phyloP scores from a whole-genome alignment of 1,140 invertebrate species.

The Trichonephila inaurata region DNA sequence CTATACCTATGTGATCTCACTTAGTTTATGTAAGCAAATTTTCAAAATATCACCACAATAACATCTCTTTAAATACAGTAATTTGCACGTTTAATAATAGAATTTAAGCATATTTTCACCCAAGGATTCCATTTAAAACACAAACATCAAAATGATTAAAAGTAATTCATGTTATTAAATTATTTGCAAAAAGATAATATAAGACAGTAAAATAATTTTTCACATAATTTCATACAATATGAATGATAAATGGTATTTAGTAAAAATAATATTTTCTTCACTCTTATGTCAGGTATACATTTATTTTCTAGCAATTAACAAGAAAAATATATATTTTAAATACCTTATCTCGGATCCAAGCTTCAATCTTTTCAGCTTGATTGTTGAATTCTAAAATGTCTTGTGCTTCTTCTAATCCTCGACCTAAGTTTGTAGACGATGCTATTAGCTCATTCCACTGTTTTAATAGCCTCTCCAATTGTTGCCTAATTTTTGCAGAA shows the following conservation, averaged over 20 bases:
- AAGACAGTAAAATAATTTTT: not conserved
- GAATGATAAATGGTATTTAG: too few relatives aligned
- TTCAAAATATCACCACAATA: not conserved
- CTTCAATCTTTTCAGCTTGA: conserved; percentile 95
- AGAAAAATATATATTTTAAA: not conserved
- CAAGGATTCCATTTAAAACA: too few relatives aligned
- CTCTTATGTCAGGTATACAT: too few relatives aligned
- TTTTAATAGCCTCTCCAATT: conserved; percentile 86
- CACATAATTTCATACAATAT: too few relatives aligned
- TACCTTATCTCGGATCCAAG: conserved; percentile 95
- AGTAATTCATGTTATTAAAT: too few relatives aligned
- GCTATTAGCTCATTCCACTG: conserved; percentile 92
- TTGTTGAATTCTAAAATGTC: conserved; percentile 99
- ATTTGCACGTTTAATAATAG: too few relatives aligned
- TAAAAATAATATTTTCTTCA: too few relatives aligned
- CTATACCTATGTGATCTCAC: too few relatives aligned
- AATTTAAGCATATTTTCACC: too few relatives aligned
- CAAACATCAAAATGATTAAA: too few relatives aligned
- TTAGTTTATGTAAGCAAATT: not conserved
- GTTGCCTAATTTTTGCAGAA: conserved; percentile 87
- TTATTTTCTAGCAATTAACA: not conserved
- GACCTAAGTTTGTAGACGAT: conserved; percentile 88
- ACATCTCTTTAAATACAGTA: not conserved
- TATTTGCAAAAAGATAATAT: not conserved
- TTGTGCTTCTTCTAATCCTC: conserved; percentile 97